Conservation (phyloP, 2,797 vertebrate species). For the Sebastes flavidus region DNA sequence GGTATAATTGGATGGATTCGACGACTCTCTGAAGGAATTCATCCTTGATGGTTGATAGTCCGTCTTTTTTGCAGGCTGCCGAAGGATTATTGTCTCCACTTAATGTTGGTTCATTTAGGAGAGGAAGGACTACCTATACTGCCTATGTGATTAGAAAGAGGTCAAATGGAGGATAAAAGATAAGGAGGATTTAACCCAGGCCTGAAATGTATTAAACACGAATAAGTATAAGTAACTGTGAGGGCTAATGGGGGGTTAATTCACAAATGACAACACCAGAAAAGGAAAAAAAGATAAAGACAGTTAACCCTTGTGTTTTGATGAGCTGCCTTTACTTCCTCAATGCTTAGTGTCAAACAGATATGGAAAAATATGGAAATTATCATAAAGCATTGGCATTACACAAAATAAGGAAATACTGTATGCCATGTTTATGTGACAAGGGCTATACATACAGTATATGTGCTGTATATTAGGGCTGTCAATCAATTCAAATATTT, state of each 20-base stretch:
- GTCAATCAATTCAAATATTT: no score
- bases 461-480: no score
- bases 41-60: conserved; percentile 18
- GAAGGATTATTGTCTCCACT: conserved; percentile 29
- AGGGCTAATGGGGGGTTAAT: background rate
- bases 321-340: background rate
- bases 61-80: conserved; percentile 25
- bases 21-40: conserved; percentile 49
- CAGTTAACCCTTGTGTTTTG: background rate
- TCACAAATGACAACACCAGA: background rate
- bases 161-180: background rate
- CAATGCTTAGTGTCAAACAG: background rate
- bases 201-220: background rate
- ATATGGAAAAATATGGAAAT: no score
- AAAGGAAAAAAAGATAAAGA: background rate
- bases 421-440: no score
- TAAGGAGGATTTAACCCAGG: background rate
- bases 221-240: background rate
- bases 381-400: no score
- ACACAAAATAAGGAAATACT: no score
- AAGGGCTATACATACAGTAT: no score
- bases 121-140: background rate
- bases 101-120: conserved; percentile 16
- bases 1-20: conserved; percentile 61
- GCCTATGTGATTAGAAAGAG: background rate